A percentile compares a stretch with the other conserved stretches of the same genome.
Evolutionary conservation across 2,113 vertebrate species (phyloP).

Genomic region (Eonycteris spelaea): DNA sequence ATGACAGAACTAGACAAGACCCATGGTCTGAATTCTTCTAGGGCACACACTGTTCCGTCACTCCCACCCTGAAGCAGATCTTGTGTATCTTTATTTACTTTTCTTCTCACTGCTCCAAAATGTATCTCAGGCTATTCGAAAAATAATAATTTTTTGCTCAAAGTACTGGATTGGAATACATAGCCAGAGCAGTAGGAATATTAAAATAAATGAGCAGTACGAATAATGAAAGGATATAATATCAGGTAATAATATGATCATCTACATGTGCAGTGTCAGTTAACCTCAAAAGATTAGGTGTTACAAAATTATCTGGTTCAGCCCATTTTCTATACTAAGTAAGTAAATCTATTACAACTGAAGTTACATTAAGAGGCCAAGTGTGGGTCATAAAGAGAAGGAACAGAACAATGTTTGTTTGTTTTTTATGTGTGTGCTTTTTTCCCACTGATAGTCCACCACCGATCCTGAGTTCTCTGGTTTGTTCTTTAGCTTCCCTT

Average conservation of each 20-base stretch:
- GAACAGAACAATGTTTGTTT: background rate
- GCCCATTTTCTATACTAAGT: background rate
- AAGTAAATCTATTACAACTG: background rate
- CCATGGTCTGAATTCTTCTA: background rate
- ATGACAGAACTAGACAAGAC: background rate
- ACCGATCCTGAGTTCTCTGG: background rate
- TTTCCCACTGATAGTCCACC: background rate
- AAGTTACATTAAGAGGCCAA: background rate
- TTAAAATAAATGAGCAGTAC: background rate
- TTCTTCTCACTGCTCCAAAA: background rate
- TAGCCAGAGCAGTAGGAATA: background rate
- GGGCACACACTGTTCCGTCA: background rate
- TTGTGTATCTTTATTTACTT: background rate
- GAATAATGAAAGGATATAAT: background rate
- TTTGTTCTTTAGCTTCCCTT: background rate
- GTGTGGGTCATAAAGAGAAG: background rate
- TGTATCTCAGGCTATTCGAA: background rate
- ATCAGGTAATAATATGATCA: background rate
- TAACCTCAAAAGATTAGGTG: background rate
- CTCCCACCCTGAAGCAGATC: background rate
- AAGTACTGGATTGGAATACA: background rate
- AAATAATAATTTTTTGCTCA: background rate
- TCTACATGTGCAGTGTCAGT: background rate
- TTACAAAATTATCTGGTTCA: background rate
- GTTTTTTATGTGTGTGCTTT: background rate